Percentiles rank a stretch among this genome's conserved stretches.
These are phyloP conservation scores for Eugnorisma glareosa DNA, from an alignment of 2,888 invertebrate genomes.

Conservation along the genomic window DNA sequence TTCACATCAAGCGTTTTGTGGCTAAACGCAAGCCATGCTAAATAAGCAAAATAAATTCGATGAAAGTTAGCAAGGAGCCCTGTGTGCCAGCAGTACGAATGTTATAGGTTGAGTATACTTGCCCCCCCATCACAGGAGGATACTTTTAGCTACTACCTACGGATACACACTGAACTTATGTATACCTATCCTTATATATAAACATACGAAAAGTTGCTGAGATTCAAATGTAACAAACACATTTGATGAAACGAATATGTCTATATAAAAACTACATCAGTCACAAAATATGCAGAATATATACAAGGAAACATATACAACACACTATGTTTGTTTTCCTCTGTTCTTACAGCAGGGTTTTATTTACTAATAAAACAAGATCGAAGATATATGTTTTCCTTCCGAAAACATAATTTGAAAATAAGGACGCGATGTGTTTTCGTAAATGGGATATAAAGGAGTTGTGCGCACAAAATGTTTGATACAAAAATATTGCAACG, in stretches of 20 bases:
- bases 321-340: conserved; percentile 1
- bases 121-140: neutral
- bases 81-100: no score
- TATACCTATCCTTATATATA: neutral
- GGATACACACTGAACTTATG: neutral
- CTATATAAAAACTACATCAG: conserved; percentile 5
- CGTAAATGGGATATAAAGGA: conserved; percentile 35
- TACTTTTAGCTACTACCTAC: neutral
- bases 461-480: conserved; percentile 35
- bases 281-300: conserved; percentile 17
- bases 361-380: conserved; percentile 59
- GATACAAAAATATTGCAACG: conserved; percentile 32
- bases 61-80: no score
- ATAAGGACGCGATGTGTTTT: conserved; percentile 38
- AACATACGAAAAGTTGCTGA: neutral
- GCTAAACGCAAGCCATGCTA: no score
- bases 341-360: conserved; percentile 22
- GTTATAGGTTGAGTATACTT: neutral
- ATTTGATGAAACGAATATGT: neutral
- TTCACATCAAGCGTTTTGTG: no score
- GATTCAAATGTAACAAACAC: neutral
- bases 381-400: conserved; percentile 55
- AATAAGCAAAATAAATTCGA: no score
- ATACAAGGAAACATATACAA: neutral
- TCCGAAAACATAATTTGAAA: conserved; percentile 56